Conservation (phyloP, 1,140 invertebrate species). For the Dinothrombium tinctorium region DNA sequence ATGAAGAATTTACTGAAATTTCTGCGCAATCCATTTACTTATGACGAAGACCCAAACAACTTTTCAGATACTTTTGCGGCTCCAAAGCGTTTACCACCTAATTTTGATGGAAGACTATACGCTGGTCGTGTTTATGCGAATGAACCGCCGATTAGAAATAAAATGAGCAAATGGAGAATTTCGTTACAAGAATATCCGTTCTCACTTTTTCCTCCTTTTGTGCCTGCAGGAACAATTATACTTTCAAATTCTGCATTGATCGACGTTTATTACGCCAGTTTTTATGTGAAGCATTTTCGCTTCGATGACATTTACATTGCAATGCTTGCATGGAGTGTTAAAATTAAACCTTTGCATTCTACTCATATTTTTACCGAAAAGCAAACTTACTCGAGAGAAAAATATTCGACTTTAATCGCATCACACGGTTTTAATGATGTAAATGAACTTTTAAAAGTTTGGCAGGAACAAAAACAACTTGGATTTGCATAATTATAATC, state of each 20-base stretch:
- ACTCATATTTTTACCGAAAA: conserved; percentile 44
- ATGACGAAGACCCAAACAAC: conserved; percentile 6
- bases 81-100: conserved; percentile 1
- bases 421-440: conserved; percentile 56
- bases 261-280: conserved; percentile 15
- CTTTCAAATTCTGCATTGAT: conserved; percentile 34
- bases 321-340: conserved; percentile 16
- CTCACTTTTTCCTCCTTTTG: conserved; percentile 64
- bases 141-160: conserved; percentile 37
- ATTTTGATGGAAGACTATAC: conserved; percentile 32
- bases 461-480: conserved; percentile 47
- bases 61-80: background rate
- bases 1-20: conserved; percentile 57
- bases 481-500: conserved; percentile 27
- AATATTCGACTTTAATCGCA: conserved; percentile 51
- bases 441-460: conserved; percentile 40
- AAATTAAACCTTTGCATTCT: conserved; percentile 30
- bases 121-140: conserved; percentile 47
- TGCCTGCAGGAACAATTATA: conserved; percentile 62
- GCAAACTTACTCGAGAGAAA: conserved; percentile 31
- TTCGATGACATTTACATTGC: conserved; percentile 19
- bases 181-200: conserved; percentile 61
- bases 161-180: conserved; percentile 60
- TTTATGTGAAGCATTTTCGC: conserved; percentile 15
- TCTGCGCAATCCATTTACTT: conserved; percentile 37